phyloP scores from a whole-genome alignment of 2,888 invertebrate genomes.

The Lasioglossum villosulum region DNA sequence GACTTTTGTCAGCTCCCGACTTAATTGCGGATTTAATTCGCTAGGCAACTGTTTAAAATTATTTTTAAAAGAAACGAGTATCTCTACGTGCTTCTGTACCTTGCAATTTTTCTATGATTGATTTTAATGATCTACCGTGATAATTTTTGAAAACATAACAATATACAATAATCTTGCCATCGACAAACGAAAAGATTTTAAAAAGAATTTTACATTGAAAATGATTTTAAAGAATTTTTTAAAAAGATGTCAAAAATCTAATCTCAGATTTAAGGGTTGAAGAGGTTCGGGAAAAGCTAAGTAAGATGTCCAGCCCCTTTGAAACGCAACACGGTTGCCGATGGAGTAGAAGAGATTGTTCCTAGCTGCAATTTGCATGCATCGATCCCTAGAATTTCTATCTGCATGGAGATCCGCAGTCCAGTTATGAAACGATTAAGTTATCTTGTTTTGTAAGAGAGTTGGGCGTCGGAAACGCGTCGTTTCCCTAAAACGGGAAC shows the following conservation, averaged over 20 bases:
- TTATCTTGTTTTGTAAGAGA: slow-evolving; percentile 5
- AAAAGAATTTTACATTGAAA: too few relatives aligned
- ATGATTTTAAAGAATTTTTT: not conserved
- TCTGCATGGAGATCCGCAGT: not conserved
- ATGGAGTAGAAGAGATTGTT: not conserved
- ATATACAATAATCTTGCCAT: not conserved
- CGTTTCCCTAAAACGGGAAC: not conserved
- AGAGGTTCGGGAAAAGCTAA: not conserved
- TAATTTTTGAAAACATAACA: not conserved
- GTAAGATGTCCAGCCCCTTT: not conserved
- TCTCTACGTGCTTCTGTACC: too few relatives aligned
- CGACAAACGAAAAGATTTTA: not conserved
- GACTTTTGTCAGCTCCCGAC: not conserved
- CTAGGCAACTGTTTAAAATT: not conserved
- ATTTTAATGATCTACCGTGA: too few relatives aligned
- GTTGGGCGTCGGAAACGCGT: not conserved
- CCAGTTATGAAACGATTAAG: not conserved
- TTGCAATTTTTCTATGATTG: too few relatives aligned
- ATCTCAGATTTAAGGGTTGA: not conserved
- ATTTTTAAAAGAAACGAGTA: too few relatives aligned
- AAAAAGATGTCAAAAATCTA: not conserved
- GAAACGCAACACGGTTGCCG: not conserved
- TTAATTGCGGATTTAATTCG: not conserved
- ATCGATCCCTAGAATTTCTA: slow-evolving; percentile 3
- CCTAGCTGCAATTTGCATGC: not conserved